phyloP scores from a whole-genome alignment of 92 coral and sea anemone species.

The Micromussa lordhowensis region DNA sequence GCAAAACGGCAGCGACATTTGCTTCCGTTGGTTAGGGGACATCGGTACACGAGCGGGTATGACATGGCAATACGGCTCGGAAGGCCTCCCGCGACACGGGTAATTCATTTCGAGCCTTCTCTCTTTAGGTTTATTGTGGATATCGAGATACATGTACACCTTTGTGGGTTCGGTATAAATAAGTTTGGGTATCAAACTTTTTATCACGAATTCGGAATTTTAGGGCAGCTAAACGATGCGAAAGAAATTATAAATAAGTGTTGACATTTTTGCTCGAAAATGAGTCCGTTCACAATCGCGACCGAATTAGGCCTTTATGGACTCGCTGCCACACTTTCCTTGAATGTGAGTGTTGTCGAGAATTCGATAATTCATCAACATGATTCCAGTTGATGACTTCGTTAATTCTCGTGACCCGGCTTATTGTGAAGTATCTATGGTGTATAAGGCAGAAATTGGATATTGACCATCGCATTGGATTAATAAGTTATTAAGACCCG shows the following conservation, averaged over 20 bases:
- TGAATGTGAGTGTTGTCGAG: neutral
- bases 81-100: no score
- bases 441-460: neutral
- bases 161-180: neutral
- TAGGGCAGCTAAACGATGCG: neutral
- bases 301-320: neutral
- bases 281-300: neutral
- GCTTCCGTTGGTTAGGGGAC: no score
- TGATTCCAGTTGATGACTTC: neutral
- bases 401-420: neutral
- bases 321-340: neutral
- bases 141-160: neutral
- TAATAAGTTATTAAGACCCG: slow-evolving; percentile 24
- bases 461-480: neutral
- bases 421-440: neutral
- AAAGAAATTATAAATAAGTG: neutral
- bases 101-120: neutral
- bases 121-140: neutral
- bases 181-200: neutral
- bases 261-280: neutral
- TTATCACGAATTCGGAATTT: neutral
- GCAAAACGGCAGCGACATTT: no score
- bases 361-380: neutral
- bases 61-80: no score
- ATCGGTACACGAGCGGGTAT: no score